Base-by-base conservation (phyloP, 1,140 invertebrate species). In the Orchesella cincta region DNA sequence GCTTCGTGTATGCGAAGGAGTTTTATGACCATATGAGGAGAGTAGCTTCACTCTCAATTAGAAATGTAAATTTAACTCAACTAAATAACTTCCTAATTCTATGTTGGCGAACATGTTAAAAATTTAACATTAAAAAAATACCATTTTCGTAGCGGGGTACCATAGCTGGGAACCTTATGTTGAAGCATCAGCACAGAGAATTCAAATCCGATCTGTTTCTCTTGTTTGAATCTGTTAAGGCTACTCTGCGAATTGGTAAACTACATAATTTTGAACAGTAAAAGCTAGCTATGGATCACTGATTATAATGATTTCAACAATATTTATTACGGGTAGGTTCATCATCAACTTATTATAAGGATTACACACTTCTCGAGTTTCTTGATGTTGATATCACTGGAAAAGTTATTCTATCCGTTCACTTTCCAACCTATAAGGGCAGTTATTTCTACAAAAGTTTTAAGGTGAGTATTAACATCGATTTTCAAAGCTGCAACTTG, bases 11-110 rank as follows among this genome's bases (percentile, higher is more conserved):
- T 81, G 81, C 90, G 26, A 81, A 82, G 23, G 85, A 87, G 35
- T 82, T 92, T 20, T 89, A 87, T 29, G 85, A 89, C 75, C 91
- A 92, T 82, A 87, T 93, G 71, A 90, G 92, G 82, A 84, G 92
- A 71, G 89, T 93, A 70, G 92, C 91, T 1, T 91, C 90, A 85
- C 86, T 91, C 1, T 89, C 91, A n/a, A 89, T 93, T 1, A 86
- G 91, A 85, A 93, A 93, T 87, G 91, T 92, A 72, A 0, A 64
- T 81, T 35, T 51, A 77, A 29, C n/a, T n/a, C n/a, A n/a, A n/a
- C 70, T 36, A 23, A 74, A 81, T 33, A 73, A 74, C 35, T 80
- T 78, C 52, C 79, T 84, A 36, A 82, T 85, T n/a, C n/a, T n/a
- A n/a, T n/a, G n/a, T n/a, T n/a, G n/a, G n/a, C n/a, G n/a, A n/a